Evolutionary conservation across 2,888 invertebrate species (phyloP).

Genomic region (Catocala nupta): DNA sequence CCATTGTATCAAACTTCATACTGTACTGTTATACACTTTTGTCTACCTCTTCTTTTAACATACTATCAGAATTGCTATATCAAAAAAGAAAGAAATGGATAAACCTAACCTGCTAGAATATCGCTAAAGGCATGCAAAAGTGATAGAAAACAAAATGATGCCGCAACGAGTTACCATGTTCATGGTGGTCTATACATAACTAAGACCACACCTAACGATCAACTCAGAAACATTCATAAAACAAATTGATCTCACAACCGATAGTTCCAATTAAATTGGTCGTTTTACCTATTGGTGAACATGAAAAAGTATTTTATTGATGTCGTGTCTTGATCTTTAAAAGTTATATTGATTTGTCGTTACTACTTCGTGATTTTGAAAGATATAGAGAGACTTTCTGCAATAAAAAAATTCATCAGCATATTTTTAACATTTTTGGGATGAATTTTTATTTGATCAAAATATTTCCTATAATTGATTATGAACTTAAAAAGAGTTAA

Average conservation of each 20-base stretch:
- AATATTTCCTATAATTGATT: too few species aligned
- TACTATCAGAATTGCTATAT: too few species aligned
- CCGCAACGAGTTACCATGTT: not conserved
- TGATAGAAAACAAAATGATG: not conserved
- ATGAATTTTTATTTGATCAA: too few species aligned
- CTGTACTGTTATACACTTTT: too few species aligned
- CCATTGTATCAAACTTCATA: too few species aligned
- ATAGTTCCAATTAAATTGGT: slow-evolving; percentile 13
- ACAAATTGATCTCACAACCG: slow-evolving; percentile 9
- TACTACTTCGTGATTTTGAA: slow-evolving; percentile 12
- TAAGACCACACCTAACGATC: not conserved
- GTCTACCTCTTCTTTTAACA: too few species aligned
- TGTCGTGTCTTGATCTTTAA: slow-evolving; percentile 12
- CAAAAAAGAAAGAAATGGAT: too few species aligned
- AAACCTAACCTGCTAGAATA: too few species aligned
- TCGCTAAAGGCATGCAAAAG: not conserved
- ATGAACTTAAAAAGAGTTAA: too few species aligned
- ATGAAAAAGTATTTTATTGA: slow-evolving; percentile 12
- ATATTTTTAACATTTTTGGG: too few species aligned
- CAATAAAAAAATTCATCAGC: slow-evolving; percentile 8
- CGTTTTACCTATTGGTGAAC: slow-evolving; percentile 11
- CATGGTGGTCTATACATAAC: slow-evolving; percentile 5
- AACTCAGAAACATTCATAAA: slow-evolving; percentile 2
- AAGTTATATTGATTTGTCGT: slow-evolving; percentile 17
- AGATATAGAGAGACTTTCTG: not conserved